Evolutionary conservation across 2,113 vertebrate genomes (phyloP), one percentile per base, ranked within the genome.

Genomic region (Bostrychus sinensis): DNA sequence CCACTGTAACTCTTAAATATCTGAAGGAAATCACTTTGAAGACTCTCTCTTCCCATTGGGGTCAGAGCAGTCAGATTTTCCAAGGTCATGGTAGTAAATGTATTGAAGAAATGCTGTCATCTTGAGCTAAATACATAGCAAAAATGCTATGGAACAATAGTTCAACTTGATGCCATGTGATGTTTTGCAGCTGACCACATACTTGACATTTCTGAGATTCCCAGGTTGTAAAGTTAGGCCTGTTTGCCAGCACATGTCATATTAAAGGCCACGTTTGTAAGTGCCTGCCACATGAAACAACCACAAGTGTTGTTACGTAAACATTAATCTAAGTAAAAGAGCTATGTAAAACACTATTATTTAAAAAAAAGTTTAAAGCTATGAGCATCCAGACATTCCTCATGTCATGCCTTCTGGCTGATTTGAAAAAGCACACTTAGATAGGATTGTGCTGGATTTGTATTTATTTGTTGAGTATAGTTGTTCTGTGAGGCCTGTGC

Each of bases 11-110:
- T n/a, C n/a, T n/a, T n/a, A n/a, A n/a, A n/a, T 61, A 37, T 32
- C n/a, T 19, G 56, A 76, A 66, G 66, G 72, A 78, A 89, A 87
- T 70, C 60, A 67, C 56, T 75, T 57, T 56, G 60, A 66, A 66
- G 9, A 20, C 50, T 65, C 76, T 59, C 66, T 61, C 37, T 56
- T 32, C 55, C 50, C 57, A 42, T 37, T 45, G 20, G 7, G 14
- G 17, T 17, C 46, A 26, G 59, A 56, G 3, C 34, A 10, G 48
- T 39, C 7, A 1, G 26, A 56, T 66, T 59, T 48, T 28, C 32
- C 17, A 60, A 39, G 42, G 28, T 16, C 26, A 32, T 16, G 11
- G 16, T 32, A 30, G 26, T 51, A 7, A 22, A n/a, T n/a, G n/a
- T n/a, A n/a, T n/a, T n/a, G n/a, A 4, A 22, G 22, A 42, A 46